Base-by-base conservation (phyloP, 2,797 vertebrate species). In the Sebastes taczanowskii region DNA sequence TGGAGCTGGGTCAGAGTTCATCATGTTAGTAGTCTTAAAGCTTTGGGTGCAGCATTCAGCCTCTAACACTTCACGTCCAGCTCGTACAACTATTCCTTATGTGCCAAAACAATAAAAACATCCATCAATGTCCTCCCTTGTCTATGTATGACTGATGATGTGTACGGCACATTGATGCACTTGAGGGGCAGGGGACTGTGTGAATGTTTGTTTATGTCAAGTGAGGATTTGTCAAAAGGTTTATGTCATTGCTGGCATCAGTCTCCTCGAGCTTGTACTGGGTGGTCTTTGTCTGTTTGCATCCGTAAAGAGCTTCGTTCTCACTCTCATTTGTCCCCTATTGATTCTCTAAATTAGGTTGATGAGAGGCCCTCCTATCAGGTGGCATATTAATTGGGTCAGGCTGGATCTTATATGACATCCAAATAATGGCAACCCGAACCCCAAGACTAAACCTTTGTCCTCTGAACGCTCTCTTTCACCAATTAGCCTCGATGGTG, bases 351-450 rank as follows among this genome's bases (percentile, higher is more conserved):
- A 95, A 96, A 96, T 95, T 95, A 95, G 94, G 93, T 95, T 96
- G 95, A 95, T 95, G 96, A 96, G 95, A 95, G 96, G 96, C 96
- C 95, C 91, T 93, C 91, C 94, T 95, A 93, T 96, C 95, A 92
- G 95, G 95, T 91, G 94, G 93, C 91, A 95, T 94, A 94, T 95
- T 96, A 96, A 95, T 95, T 96, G 94, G 96, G 95, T 94, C 95
- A 95, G 92, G 78, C 90, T 90, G 85, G 91, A 92, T 95, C 89
- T 91, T 89, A 93, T 95, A 96, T 91, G 91, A 94, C 95, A 95
- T 93, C 88, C 83, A 92, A 95, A 96, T 95, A 96, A 96, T 95
- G 89, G 80, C 85, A 88, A 84, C 88, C 87, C 85, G 53, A 88
- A 90, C 86, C 86, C 83, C 90, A 94, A 88, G 93, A 89, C 94